Percentiles rank a stretch among this genome's conserved stretches.
phyloP scores from a whole-genome alignment of 2,888 invertebrate genomes.

The Andrena chrysosceles region DNA sequence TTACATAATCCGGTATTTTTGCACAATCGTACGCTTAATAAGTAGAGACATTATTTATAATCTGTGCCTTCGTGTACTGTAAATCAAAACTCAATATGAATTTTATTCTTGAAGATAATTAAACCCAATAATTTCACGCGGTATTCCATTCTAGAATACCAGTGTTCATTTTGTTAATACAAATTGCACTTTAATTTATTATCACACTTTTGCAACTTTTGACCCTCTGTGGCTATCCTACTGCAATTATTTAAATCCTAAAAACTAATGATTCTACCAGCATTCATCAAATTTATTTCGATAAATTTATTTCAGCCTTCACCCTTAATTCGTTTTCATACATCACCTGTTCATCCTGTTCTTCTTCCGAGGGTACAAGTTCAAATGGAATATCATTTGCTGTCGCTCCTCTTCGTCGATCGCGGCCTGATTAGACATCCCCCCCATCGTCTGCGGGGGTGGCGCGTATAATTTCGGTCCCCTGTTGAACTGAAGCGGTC shows the following conservation, averaged over 20 bases:
- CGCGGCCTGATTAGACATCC: slow-evolving; percentile 64
- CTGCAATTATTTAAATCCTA: too few species aligned
- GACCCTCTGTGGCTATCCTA: too few species aligned
- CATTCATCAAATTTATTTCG: neutral
- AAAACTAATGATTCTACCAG: too few species aligned
- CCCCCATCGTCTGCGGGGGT: slow-evolving; percentile 67
- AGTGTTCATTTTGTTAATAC: too few species aligned
- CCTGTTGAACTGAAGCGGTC: slow-evolving; percentile 73
- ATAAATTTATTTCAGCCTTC: neutral
- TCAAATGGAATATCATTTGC: slow-evolving; percentile 89
- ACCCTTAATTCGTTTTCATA: too few species aligned
- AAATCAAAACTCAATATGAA: too few species aligned
- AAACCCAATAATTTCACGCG: too few species aligned
- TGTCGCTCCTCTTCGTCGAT: slow-evolving; percentile 83
- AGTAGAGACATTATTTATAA: neutral
- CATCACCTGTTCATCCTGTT: slow-evolving; percentile 78
- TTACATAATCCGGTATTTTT: slow-evolving; percentile 16
- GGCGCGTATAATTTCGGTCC: slow-evolving; percentile 70
- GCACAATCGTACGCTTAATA: neutral
- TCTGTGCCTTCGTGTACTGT: neutral
- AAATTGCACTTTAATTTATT: too few species aligned
- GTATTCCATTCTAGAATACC: too few species aligned
- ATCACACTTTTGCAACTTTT: too few species aligned
- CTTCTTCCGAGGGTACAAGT: slow-evolving; percentile 87
- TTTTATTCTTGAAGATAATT: too few species aligned